phyloP scores from a whole-genome alignment of 2,888 invertebrate species.

The Cryptocephalus primarius region DNA sequence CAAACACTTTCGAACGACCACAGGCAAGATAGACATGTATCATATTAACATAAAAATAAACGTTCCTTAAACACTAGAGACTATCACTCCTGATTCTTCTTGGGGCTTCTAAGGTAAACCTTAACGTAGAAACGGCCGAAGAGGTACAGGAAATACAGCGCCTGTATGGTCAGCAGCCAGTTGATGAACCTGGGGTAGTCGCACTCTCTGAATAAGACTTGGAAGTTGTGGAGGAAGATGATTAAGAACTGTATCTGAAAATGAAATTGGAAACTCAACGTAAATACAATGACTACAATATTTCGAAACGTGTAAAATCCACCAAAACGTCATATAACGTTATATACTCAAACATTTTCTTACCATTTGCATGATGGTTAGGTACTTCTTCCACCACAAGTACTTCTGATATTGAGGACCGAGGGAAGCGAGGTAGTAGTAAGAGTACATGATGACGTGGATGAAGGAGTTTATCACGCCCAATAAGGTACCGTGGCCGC shows the following conservation, averaged over 20 bases:
- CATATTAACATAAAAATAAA: no score
- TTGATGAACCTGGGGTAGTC: conserved; percentile 61
- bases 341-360: no score
- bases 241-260: conserved; percentile 64
- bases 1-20: no score
- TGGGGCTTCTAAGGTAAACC: conserved; percentile 42
- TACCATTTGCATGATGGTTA: conserved; percentile 86
- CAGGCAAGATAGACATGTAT: no score
- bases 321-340: no score
- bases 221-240: conserved; percentile 60
- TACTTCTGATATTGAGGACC: conserved; percentile 81
- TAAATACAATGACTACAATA: no score
- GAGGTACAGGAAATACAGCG: conserved; percentile 62
- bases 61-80: no score
- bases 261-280: no score
- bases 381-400: conserved; percentile 89
- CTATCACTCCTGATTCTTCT: no score
- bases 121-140: conserved; percentile 66
- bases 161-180: conserved; percentile 52
- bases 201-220: conserved; percentile 51
- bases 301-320: no score
- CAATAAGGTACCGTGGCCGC: conserved; percentile 69
- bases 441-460: conserved; percentile 89
- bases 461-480: conserved; percentile 88
- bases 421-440: conserved; percentile 81